Conservation (phyloP, 2,888 invertebrate species). For the Lithodes maja region DNA sequence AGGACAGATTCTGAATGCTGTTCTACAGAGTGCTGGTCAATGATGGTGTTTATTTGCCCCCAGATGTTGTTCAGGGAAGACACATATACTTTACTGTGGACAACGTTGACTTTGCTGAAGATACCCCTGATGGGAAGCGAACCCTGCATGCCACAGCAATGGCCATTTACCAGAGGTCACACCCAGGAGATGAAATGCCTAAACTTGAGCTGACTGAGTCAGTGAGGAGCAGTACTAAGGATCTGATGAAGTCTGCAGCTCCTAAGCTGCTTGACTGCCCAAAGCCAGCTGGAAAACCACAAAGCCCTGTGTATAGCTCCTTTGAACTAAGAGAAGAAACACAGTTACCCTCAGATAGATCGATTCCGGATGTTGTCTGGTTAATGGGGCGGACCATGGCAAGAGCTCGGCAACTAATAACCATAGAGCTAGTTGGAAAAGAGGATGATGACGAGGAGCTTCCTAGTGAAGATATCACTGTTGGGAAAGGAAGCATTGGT, state of each 20-base stretch:
- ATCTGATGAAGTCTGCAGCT: too few species aligned
- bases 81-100: background rate
- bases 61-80: background rate
- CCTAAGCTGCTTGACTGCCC: background rate
- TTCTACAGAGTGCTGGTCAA: constrained; percentile 12
- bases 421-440: background rate
- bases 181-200: background rate
- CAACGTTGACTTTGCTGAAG: constrained; percentile 5
- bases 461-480: background rate
- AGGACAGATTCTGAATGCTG: background rate
- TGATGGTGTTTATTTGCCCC: constrained; percentile 5
- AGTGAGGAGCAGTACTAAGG: too few species aligned
- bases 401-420: background rate
- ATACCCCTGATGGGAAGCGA: constrained; percentile 7
- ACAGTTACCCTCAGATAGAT: background rate
- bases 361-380: background rate
- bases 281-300: constrained; percentile 15
- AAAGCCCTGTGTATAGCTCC: background rate
- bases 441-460: background rate
- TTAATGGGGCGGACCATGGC: background rate
- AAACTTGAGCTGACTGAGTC: too few species aligned
- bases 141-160: constrained; percentile 15
- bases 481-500: background rate
- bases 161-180: constrained; percentile 2
- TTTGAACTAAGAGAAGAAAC: background rate